phyloP scores from a whole-genome alignment of 2,888 invertebrate species.

The Lutraria lutraria region DNA sequence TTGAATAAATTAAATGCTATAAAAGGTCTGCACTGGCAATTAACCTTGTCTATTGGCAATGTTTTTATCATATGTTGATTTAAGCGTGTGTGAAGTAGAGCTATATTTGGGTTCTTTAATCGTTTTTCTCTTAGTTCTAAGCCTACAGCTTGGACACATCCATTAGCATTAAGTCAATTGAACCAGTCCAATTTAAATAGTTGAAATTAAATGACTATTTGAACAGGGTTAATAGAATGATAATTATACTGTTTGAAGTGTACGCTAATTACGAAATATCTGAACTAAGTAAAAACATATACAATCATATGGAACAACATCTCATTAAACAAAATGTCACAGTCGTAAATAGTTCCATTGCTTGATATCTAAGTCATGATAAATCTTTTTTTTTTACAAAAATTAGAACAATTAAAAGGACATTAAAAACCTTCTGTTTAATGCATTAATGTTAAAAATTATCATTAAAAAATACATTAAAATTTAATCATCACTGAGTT shows the following conservation, averaged over 20 bases:
- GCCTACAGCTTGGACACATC: neutral
- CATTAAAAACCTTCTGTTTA: neutral
- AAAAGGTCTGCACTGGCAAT: neutral
- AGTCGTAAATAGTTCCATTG: neutral
- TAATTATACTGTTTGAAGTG: neutral
- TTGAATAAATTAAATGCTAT: conserved; percentile 20
- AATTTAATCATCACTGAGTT: neutral
- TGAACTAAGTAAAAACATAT: neutral
- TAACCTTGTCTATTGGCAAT: conserved; percentile 19
- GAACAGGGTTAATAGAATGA: neutral
- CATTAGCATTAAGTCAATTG: conserved; percentile 20
- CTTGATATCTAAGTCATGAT: neutral
- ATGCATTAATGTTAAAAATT: neutral
- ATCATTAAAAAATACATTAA: conserved; percentile 4
- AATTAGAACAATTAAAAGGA: neutral
- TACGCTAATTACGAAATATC: neutral
- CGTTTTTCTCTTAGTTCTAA: conserved; percentile 19
- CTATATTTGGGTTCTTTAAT: conserved; percentile 19
- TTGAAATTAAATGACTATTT: neutral
- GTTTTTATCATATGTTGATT: conserved; percentile 21
- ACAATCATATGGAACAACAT: neutral
- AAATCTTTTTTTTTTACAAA: neutral
- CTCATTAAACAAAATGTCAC: neutral
- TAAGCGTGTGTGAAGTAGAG: neutral
- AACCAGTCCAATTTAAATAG: neutral